Base-by-base conservation (phyloP, 2,888 invertebrate species). In the Apotomis capreana region DNA sequence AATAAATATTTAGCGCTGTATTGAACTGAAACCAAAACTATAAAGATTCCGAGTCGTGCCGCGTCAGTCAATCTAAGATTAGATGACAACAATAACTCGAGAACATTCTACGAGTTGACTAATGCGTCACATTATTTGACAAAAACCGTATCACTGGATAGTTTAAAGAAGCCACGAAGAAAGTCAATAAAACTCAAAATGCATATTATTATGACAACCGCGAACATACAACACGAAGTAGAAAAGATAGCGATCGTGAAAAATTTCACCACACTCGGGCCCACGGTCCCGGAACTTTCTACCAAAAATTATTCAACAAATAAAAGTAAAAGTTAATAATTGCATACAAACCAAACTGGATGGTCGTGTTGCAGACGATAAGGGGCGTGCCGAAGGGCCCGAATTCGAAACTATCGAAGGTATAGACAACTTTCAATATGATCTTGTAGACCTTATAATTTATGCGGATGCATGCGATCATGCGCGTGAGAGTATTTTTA, bases 291-390 rank as follows among this genome's bases (percentile, higher is more conserved):
- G 78, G 75, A 80, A 84, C 88, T 89, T 88, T 89, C 88, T 81
- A 78, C 78, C 72, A 64, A 69, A 72, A 74, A 81, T 83, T 84
- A 82, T 83, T 81, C 82, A 82, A 83, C 79, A 74, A 70, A 75
- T 76, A 73, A 87, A 88, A 87, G 87, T 87, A 87, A 88, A 88
- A 88, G 87, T 88, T 82, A 75, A 80, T 86, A 87, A 87, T 86
- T 87, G 86, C 85, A 83, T 83, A 83, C 76, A 79, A 81, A 79
- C 76, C 80, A 78, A 78, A 79, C 79, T 81, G 69, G 59, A 73
- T 68, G 59, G 62, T 58, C 58, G 57, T 68, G 67, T 52, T 61
- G 61, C 61, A 71, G 70, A 57, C 74, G 69, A 67, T 65, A 67
- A 73, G 73, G 77, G 74, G 73, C 69, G 73, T 61, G 74, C 70